A percentile compares a stretch with the other conserved stretches of the same genome.
Evolutionary conservation across 2,888 invertebrate species (phyloP).

Genomic region (Pomacea canaliculata): DNA sequence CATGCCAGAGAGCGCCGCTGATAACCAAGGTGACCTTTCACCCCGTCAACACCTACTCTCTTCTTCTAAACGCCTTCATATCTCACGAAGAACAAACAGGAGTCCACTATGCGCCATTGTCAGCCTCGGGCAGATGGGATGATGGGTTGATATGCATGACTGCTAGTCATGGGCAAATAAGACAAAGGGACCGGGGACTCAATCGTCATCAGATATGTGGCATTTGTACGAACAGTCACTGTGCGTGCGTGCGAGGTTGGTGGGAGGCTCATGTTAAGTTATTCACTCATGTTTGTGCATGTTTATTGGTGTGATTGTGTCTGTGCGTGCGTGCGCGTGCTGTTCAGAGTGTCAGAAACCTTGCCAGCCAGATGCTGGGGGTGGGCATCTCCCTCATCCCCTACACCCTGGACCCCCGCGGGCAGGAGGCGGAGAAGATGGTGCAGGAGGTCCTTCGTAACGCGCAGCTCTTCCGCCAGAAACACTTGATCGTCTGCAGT

Average conservation of each 20-base stretch:
- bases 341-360: slow-evolving; percentile 53
- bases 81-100: neutral
- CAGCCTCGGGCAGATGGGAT: too few species aligned
- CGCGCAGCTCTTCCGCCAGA: slow-evolving; percentile 47
- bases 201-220: too few species aligned
- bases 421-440: slow-evolving; percentile 30
- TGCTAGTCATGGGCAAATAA: too few species aligned
- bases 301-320: neutral
- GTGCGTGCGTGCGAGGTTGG: neutral
- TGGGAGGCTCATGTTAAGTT: neutral
- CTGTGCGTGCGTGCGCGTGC: neutral
- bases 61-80: neutral
- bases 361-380: slow-evolving; percentile 52
- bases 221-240: too few species aligned
- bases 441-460: slow-evolving; percentile 49
- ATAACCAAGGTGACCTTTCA: slow-evolving; percentile 52
- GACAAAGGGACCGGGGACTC: too few species aligned
- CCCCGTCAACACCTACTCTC: neutral
- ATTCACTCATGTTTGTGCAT: neutral
- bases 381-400: slow-evolving; percentile 57
- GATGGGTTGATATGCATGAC: too few species aligned
- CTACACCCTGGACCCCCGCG: slow-evolving; percentile 45
- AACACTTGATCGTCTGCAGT: slow-evolving; percentile 55
- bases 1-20: slow-evolving; percentile 53
- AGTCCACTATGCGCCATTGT: too few species aligned